Evolutionary conservation across 2,797 vertebrate species (phyloP).

Genomic region (Tokudaia tokunoshimensis): DNA sequence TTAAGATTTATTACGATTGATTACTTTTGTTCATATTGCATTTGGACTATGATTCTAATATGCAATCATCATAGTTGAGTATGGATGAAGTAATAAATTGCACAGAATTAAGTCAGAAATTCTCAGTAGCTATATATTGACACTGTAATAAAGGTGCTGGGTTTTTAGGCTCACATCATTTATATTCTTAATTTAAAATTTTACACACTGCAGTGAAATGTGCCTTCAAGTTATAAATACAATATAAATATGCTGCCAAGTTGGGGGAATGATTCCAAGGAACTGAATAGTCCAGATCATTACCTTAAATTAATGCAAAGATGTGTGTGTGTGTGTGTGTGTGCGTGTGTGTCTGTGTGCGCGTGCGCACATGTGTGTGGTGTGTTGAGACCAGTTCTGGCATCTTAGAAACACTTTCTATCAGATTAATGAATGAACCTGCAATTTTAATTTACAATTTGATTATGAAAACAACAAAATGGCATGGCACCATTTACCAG

Average conservation of each 20-base stretch:
- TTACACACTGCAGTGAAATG: constrained; percentile 55
- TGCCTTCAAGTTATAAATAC: constrained; percentile 66
- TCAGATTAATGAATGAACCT: constrained; percentile 58
- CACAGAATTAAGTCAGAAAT: constrained; percentile 53
- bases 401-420: not conserved
- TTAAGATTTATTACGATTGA: constrained; percentile 52
- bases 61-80: not conserved
- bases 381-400: not conserved
- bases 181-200: constrained; percentile 69
- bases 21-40: constrained; percentile 29
- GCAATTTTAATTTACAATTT: constrained; percentile 52
- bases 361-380: not conserved
- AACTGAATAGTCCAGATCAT: constrained; percentile 25
- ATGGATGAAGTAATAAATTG: constrained; percentile 55
- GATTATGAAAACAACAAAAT: not conserved
- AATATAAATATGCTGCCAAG: constrained; percentile 45
- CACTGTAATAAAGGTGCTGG: constrained; percentile 34
- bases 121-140: constrained; percentile 52
- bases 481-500: not conserved
- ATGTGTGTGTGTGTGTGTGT: not conserved
- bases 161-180: constrained; percentile 59
- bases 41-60: constrained; percentile 50
- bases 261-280: constrained; percentile 15
- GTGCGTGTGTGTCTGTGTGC: not conserved
- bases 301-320: constrained; percentile 39